Base-by-base conservation (phyloP, 2,113 vertebrate species). In the Patagioenas fasciata region DNA sequence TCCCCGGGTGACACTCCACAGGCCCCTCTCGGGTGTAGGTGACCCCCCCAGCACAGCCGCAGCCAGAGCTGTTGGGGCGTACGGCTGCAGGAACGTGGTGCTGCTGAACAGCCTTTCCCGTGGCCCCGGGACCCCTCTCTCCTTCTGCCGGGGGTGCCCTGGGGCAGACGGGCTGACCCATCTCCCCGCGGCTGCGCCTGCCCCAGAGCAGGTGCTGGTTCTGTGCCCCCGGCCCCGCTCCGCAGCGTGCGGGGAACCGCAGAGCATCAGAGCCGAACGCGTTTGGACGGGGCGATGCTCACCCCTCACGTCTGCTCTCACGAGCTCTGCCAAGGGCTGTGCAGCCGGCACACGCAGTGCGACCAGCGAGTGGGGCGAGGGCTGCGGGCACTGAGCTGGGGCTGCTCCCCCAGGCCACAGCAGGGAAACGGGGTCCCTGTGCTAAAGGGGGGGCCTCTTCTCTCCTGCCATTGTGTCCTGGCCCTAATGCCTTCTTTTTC, bases 31-130 rank as follows among this genome's bases (percentile, higher is more conserved):
- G 7, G 40, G 69, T 2, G 8, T 50, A 80, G 48, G 15, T 0
- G 0, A 70, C 28, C 60, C 80, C 80, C 15, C 9, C 73, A 44
- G 66, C 0, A 0, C 70, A 54, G 57, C 61, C 0, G 0, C 70
- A 3, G 58, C 40, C 91, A 75, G 96, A 94, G 94, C 62, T 26
- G 92, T 69, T 1, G 74, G 64, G 32, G 60, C 85, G 62, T 91
- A 96, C 85, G 32, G 6, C 85, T 8, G 92, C 73, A 96, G 95
- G 97, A 97, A 98, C 90, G 94, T 34, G 3, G 85, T 2, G 16
- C 69, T 56, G 65, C 96, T 44, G 87, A 95, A 79, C 58, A 53
- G 44, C 75, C 87, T 97, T 98, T 98, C 97, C 96, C 97, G 97
- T 79, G 21, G 87, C 75, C 25, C 88, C 51, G 53, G 89, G 94